Conservation (phyloP, 2,113 vertebrate genomes). For the Callithrix jacchus region DNA sequence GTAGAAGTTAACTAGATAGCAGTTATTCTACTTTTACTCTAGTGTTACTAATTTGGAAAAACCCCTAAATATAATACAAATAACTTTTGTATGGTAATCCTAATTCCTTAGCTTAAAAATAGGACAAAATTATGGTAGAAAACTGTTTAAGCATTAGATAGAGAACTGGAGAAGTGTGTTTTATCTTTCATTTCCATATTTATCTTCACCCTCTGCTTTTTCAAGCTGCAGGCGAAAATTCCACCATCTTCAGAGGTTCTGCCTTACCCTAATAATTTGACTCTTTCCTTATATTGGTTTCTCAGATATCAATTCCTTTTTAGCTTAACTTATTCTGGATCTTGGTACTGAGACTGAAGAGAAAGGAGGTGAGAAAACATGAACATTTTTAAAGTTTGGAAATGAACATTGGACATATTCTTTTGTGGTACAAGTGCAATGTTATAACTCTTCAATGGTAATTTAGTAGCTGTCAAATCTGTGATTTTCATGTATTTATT, state of each 20-base stretch:
- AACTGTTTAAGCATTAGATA: background rate
- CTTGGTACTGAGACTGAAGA: background rate
- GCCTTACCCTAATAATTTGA: background rate
- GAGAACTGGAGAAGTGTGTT: background rate
- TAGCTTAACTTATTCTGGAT: background rate
- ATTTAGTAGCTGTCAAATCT: slow-evolving; percentile 8
- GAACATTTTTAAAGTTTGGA: slow-evolving; percentile 39
- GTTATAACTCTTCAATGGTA: slow-evolving; percentile 24
- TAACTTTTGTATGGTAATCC: background rate
- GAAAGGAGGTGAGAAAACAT: background rate
- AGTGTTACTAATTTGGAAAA: too few relatives aligned
- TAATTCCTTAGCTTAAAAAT: background rate
- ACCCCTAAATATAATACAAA: background rate
- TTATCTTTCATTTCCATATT: background rate
- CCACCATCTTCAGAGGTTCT: background rate
- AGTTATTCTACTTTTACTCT: background rate
- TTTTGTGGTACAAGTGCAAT: slow-evolving; percentile 25
- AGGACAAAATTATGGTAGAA: background rate
- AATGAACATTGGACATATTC: slow-evolving; percentile 24
- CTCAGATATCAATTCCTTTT: slow-evolving; percentile 21
- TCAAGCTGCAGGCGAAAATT: background rate
- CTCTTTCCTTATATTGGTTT: slow-evolving; percentile 19
- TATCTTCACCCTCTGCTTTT: background rate
- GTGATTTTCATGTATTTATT: slow-evolving; percentile 73
- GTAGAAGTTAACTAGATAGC: background rate